Base-by-base conservation (phyloP, 2,113 vertebrate genomes). In the Loxodonta africana region DNA sequence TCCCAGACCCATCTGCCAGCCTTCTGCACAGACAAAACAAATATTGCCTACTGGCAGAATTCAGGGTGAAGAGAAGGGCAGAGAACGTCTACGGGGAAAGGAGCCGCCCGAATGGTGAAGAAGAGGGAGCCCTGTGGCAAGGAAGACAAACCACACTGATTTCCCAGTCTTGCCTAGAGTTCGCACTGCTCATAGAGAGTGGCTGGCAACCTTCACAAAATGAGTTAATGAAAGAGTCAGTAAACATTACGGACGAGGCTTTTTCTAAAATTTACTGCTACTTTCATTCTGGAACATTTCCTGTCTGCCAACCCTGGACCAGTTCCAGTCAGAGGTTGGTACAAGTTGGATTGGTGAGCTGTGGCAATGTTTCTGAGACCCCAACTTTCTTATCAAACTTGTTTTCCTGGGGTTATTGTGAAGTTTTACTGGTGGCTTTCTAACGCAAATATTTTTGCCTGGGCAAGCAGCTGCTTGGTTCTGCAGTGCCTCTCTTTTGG, bases 171-270 rank as follows among this genome's bases (percentile, higher is more conserved):
- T 97, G 93, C 91, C 94, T 90, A 67, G 44, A 88, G 60, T 93
- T 30, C 94, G 71, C 37, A 65, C 76, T 90, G 76, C 17, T 30
- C 69, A 67, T 92, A 67, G 26, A 97, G 71, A 83, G 51, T 86
- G 69, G 46, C 48, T 96, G 93, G 53, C 67, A 86, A 95, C 62
- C 53, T 86, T 97, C 26, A 18, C 25, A 91, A 97, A 83, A 44
- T 89, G 67, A 96, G 60, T 95, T 88, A 90, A 92, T 96, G 86
- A 91, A 92, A 95, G 46, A 94, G 28, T 93, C 67, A 80, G 74
- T 93, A 88, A 96, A 96, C 67, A 94, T 91, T 85, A 88, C 21
- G 74, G 62, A 95, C 57, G 60, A 85, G 41, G 69, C 51, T 91
- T 95, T 95, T 92, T 85, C 92, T 96, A 76, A 73, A 96, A 94